A percentile compares a stretch with the other conserved stretches of the same genome.
Evolutionary conservation across 2,888 invertebrate species (phyloP).

Genomic region (Pocota personata): DNA sequence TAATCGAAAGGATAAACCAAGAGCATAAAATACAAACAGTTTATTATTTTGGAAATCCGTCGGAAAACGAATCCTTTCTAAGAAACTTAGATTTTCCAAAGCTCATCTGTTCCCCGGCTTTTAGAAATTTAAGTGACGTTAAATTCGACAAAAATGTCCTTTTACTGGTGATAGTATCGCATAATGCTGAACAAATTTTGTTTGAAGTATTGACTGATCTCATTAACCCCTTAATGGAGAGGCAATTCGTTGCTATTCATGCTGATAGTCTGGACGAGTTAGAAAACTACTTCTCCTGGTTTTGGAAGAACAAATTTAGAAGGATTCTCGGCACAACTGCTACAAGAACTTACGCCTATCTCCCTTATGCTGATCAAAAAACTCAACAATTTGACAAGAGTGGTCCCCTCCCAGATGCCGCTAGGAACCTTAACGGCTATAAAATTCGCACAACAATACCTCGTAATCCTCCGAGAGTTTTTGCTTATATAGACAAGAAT

Average conservation of each 20-base stretch:
- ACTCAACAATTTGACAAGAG: neutral
- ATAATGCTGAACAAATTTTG: neutral
- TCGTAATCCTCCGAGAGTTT: neutral
- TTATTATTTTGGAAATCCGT: neutral
- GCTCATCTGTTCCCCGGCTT: neutral
- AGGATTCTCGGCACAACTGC: neutral
- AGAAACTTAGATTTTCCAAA: neutral
- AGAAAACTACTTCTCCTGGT: neutral
- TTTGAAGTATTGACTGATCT: neutral
- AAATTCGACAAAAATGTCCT: neutral
- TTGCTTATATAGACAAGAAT: neutral
- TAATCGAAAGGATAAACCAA: neutral
- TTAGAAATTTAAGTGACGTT: neutral
- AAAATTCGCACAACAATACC: neutral
- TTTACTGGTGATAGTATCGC: neutral
- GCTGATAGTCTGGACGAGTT: neutral
- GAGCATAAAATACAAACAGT: neutral
- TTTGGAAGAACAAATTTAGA: neutral
- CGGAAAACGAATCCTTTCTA: neutral
- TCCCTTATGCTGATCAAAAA: neutral
- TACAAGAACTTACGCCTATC: neutral
- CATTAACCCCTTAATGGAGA: neutral
- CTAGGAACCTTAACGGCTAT: neutral
- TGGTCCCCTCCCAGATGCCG: neutral
- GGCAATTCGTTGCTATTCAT: neutral